Base-by-base conservation (phyloP, 2,797 vertebrate genomes). In the Phoeniculus purpureus region DNA sequence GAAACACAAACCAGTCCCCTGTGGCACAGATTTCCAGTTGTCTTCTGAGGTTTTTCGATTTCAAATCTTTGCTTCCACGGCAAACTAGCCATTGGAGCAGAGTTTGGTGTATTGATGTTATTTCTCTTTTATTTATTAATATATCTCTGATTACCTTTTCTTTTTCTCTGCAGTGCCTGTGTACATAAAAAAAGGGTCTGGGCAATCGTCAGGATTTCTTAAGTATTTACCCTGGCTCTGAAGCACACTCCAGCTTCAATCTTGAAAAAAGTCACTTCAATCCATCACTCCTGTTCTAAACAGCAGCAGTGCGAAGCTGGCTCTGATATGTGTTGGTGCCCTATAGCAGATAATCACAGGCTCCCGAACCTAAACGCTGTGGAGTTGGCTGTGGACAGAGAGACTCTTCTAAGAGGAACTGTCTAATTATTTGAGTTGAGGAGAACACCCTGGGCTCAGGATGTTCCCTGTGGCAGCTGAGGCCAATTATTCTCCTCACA, bases 401-500 rank as follows among this genome's bases (percentile, higher is more conserved):
- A 40, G 19, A 31, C 14, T 31, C 25, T 58, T 83, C 45, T 31
- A 71, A 37, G 9, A 40, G 20, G 52, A 86, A 32, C 15, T 37
- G 6, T 10, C 6, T 21, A 13, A 13, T 67, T 29, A 34, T 56
- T 70, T 27, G 40, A 71, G 22, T 26, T 31, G 8, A 87, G 25
- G 22, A 70, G 19, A 74, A 45, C 23, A 61, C 0, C 0, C 0
- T 20, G 15, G 13, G 51, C 52, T 55, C 12, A 27, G n/a, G 4
- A 14, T 7, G 16, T 16, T 34, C 47, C 22, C 37, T 8, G 31
- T 58, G 34, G 29, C 29, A 50, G 26, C 31, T 37, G 23, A 47
- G 34, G 27, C 1, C 4, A 32, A 6, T 18, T n/a, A 40, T 23
- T 45, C 12, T 26, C 14, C 13, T 50, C 37, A 40, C 40, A 40